phyloP scores from a whole-genome alignment of 2,888 invertebrate genomes.

The Eristalinus aeneus region DNA sequence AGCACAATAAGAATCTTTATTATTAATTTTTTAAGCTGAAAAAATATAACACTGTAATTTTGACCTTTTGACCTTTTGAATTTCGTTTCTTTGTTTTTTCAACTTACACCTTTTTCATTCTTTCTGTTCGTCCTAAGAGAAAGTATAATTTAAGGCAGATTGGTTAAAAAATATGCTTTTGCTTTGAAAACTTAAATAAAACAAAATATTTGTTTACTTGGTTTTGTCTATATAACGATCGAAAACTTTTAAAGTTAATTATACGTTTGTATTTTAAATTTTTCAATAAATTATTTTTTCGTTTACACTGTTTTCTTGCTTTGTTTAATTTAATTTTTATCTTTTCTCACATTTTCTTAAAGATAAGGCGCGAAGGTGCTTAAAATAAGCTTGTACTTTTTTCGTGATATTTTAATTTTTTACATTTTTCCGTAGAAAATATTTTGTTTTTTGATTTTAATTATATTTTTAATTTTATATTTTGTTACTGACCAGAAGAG shows the following conservation, averaged over 20 bases:
- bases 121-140: constrained; percentile 80
- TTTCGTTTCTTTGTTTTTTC: constrained; percentile 72
- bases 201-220: constrained; percentile 69
- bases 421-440: constrained; percentile 81
- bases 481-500: constrained; percentile 79
- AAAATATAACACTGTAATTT: constrained; percentile 60
- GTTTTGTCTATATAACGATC: constrained; percentile 74
- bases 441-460: constrained; percentile 75
- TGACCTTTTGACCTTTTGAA: constrained; percentile 73
- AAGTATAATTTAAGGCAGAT: constrained; percentile 87
- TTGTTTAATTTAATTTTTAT: constrained; percentile 79
- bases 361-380: constrained; percentile 89
- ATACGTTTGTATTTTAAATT: constrained; percentile 55
- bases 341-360: constrained; percentile 82
- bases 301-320: constrained; percentile 78
- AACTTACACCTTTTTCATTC: constrained; percentile 50
- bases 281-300: constrained; percentile 73
- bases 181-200: constrained; percentile 54
- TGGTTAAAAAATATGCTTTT: constrained; percentile 83
- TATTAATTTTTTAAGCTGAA: constrained; percentile 35
- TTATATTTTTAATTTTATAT: constrained; percentile 71
- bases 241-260: constrained; percentile 54
- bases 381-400: constrained; percentile 87
- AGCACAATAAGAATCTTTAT: too few relatives aligned
- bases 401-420: constrained; percentile 83